These are phyloP conservation scores for Novumbra hubbsi DNA, from an alignment of 2,797 vertebrate species.

Conservation along the genomic window DNA sequence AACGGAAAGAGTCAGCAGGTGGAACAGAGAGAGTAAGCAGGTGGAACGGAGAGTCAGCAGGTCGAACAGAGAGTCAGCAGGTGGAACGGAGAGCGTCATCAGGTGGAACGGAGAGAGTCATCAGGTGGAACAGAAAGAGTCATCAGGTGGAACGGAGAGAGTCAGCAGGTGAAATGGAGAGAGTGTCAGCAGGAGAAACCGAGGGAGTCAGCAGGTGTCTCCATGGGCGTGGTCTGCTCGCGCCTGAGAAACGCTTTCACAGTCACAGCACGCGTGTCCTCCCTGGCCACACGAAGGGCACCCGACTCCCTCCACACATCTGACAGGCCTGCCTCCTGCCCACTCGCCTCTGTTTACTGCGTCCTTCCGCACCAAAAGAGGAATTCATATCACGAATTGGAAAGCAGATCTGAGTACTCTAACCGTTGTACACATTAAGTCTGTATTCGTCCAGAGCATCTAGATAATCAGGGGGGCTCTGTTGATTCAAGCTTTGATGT, in stretches of 20 bases:
- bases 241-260: not conserved
- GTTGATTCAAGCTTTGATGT: not conserved
- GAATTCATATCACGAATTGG: not conserved
- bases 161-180: too few relatives aligned
- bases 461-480: not conserved
- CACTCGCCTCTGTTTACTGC: not conserved
- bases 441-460: not conserved
- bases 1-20: too few relatives aligned
- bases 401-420: not conserved
- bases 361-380: not conserved
- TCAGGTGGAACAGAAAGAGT: too few relatives aligned
- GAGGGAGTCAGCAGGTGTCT: too few relatives aligned
- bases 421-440: not conserved
- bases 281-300: conserved; percentile 12
- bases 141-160: too few relatives aligned
- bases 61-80: too few relatives aligned
- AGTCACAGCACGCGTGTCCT: not conserved
- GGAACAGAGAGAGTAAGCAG: too few relatives aligned
- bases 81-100: too few relatives aligned
- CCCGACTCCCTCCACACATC: conserved; percentile 12
- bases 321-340: conserved; percentile 1
- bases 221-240: conserved; percentile 10
- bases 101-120: too few relatives aligned
- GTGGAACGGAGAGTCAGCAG: too few relatives aligned
- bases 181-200: too few relatives aligned